A percentile compares a stretch with the other conserved stretches of the same genome.
phyloP scores from a whole-genome alignment of 1,140 invertebrate genomes.

The Nasonia giraulti region DNA sequence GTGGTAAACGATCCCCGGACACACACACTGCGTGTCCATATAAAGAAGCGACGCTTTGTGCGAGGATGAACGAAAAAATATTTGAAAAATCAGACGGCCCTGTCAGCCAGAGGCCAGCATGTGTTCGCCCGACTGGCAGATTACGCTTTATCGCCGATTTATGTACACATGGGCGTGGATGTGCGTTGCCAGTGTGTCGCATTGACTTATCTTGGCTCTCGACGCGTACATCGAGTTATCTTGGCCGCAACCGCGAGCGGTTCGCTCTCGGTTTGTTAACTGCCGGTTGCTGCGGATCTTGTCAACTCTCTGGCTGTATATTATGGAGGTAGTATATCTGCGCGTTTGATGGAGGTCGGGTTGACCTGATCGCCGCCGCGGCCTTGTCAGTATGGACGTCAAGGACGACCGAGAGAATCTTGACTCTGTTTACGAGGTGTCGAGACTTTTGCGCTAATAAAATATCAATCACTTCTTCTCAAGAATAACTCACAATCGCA shows the following conservation, averaged over 20 bases:
- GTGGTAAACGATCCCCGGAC: no score
- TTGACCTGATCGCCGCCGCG: no score
- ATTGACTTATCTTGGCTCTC: constrained; percentile 47
- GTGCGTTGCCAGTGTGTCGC: background rate
- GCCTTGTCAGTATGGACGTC: no score
- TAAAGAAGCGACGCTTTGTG: no score
- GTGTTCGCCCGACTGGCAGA: constrained; percentile 31
- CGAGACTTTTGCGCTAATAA: no score
- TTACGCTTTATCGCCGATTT: constrained; percentile 35
- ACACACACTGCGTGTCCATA: no score
- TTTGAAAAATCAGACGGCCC: background rate
- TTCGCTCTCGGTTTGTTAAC: constrained; percentile 26
- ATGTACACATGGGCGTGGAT: background rate
- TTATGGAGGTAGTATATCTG: no score
- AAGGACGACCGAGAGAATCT: no score
- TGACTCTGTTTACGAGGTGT: no score
- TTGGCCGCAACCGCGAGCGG: background rate
- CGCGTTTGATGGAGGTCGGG: no score
- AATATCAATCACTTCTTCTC: no score
- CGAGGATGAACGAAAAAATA: no score
- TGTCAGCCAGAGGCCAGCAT: background rate
- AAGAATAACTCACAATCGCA: background rate
- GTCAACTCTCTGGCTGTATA: background rate
- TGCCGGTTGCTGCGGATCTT: constrained; percentile 30
- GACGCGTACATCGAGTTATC: constrained; percentile 45